phyloP scores from a whole-genome alignment of 2,113 vertebrate species.

The Martes martes region DNA sequence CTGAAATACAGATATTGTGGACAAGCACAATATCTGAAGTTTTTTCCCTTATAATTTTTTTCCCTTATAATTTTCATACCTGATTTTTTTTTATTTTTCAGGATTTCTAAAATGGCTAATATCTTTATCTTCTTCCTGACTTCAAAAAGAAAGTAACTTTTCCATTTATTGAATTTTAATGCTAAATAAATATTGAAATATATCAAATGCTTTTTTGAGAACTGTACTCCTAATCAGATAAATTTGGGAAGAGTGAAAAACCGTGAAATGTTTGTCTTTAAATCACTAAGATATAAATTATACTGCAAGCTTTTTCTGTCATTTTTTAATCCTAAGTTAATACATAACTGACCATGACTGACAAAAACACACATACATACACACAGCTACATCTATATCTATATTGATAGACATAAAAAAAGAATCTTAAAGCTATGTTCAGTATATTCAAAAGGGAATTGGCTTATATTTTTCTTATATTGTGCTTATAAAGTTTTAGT shows the following conservation, averaged over 20 bases:
- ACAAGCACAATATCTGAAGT: not conserved
- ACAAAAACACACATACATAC: not conserved
- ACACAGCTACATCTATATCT: not conserved
- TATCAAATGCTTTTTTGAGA: not conserved
- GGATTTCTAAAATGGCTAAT: not conserved
- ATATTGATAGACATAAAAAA: not conserved
- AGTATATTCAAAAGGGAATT: not conserved
- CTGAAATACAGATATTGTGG: not conserved
- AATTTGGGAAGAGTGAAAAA: not conserved
- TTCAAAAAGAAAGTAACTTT: not conserved
- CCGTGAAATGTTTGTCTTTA: not conserved
- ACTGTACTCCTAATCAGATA: not conserved
- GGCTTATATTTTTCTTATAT: not conserved
- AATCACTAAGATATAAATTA: not conserved
- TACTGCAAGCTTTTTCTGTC: not conserved
- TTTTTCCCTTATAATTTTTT: not conserved
- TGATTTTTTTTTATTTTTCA: not conserved
- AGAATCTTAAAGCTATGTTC: not conserved
- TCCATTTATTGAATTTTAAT: not conserved
- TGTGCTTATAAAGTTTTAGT: not conserved
- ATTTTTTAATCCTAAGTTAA: not conserved
- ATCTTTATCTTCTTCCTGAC: not conserved
- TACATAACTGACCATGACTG: not conserved
- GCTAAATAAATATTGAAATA: not conserved
- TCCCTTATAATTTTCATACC: not conserved